Evolutionary conservation across 2,797 vertebrate species (phyloP).

Genomic region (Gobio occitaniae): DNA sequence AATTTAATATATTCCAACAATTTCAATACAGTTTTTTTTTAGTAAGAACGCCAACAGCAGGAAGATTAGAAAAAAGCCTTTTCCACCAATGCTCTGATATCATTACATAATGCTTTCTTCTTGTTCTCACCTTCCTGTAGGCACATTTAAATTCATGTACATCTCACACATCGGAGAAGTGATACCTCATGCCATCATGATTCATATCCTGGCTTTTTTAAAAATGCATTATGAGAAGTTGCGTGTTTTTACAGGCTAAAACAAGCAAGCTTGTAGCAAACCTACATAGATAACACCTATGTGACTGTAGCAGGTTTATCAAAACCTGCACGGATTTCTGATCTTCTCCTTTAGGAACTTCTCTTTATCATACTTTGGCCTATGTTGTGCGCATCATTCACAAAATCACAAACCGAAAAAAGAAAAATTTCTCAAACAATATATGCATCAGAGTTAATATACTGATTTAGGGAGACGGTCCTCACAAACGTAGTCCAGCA

Average conservation of each 20-base stretch:
- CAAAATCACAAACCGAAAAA: constrained; percentile 20
- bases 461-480: constrained; percentile 38
- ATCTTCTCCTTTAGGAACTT: not conserved
- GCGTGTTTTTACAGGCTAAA: not conserved
- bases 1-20: constrained; percentile 62
- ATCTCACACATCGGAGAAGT: constrained; percentile 21
- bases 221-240: constrained; percentile 41
- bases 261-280: not conserved
- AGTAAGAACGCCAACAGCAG: constrained; percentile 64
- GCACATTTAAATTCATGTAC: constrained; percentile 47
- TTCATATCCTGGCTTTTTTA: constrained; percentile 21
- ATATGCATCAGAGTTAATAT: constrained; percentile 24
- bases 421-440: constrained; percentile 33
- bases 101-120: constrained; percentile 49
- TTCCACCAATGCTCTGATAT: constrained; percentile 56
- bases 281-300: not conserved
- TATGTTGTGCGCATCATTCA: constrained; percentile 23
- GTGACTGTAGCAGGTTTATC: not conserved
- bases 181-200: constrained; percentile 16
- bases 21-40: constrained; percentile 50
- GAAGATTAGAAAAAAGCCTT: constrained; percentile 67
- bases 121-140: constrained; percentile 46
- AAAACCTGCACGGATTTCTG: not conserved
- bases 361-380: constrained; percentile 28
- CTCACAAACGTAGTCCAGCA: constrained; percentile 18